phyloP scores from a whole-genome alignment of 2,888 invertebrate species.

The Agrotis segetum region DNA sequence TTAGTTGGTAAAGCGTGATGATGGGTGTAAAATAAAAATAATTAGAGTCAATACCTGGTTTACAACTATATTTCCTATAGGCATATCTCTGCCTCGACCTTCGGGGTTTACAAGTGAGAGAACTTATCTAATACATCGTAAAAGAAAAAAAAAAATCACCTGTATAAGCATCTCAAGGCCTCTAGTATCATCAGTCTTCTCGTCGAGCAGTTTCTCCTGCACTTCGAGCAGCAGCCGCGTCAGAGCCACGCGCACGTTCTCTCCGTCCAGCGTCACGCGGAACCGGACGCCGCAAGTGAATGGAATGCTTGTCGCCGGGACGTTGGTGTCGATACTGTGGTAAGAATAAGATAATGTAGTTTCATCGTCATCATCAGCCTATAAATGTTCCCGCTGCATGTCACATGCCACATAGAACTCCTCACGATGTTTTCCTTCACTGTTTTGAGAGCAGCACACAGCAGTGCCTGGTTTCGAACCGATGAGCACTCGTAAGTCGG shows the following conservation, averaged over 20 bases:
- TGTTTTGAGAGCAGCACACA: too few species aligned
- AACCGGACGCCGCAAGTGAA: conserved; percentile 85
- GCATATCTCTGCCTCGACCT: too few species aligned
- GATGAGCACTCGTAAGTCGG: too few species aligned
- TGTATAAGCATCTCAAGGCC: conserved; percentile 92
- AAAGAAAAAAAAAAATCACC: conserved; percentile 66
- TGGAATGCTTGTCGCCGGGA: conserved; percentile 89
- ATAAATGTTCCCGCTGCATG: too few species aligned
- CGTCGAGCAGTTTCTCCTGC: conserved; percentile 92
- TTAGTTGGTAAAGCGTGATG: too few species aligned
- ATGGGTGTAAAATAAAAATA: too few species aligned
- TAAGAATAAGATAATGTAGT: neutral
- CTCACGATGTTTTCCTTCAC: too few species aligned
- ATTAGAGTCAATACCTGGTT: too few species aligned
- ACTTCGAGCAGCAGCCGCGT: conserved; percentile 91
- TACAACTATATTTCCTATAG: too few species aligned
- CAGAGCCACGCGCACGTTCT: conserved; percentile 93
- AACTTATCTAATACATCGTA: neutral
- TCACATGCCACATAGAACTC: too few species aligned
- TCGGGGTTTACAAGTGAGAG: too few species aligned
- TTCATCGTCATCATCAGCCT: neutral
- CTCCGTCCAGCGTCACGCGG: conserved; percentile 91
- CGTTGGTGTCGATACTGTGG: conserved; percentile 90
- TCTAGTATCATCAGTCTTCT: conserved; percentile 95
- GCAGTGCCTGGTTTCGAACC: too few species aligned